These are phyloP conservation scores for Brachionus rubens DNA, from an alignment of 1,140 invertebrate species.

Conservation along the genomic window DNA sequence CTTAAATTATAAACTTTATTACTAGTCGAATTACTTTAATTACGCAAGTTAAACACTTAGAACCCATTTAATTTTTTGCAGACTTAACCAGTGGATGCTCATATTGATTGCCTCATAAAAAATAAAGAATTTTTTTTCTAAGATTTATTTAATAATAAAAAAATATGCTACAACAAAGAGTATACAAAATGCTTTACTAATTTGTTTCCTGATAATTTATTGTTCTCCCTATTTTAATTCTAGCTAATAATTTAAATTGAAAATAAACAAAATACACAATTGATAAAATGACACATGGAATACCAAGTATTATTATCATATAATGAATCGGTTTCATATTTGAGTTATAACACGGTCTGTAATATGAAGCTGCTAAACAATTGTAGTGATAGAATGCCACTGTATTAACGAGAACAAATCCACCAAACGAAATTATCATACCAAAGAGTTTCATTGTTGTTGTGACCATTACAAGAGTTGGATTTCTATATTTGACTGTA, in stretches of 20 bases:
- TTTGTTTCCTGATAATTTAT: not conserved
- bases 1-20: too few species aligned
- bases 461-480: constrained; percentile 22
- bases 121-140: too few species aligned
- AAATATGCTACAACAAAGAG: too few species aligned
- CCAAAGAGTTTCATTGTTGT: constrained; percentile 41
- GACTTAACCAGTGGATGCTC: too few species aligned
- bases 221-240: not conserved
- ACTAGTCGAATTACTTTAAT: too few species aligned
- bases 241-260: constrained; percentile 26
- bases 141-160: too few species aligned
- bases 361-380: constrained; percentile 41
- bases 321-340: constrained; percentile 44
- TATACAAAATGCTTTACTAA: too few species aligned
- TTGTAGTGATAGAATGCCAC: constrained; percentile 45
- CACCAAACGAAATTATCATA: constrained; percentile 38
- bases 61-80: too few species aligned
- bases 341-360: constrained; percentile 32
- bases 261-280: constrained; percentile 39
- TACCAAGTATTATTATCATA: constrained; percentile 44
- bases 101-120: too few species aligned
- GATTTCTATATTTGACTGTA: constrained; percentile 16
- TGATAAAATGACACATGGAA: constrained; percentile 32
- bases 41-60: too few species aligned
- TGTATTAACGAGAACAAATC: constrained; percentile 24